These are phyloP conservation scores for Moxostoma hubbsi DNA, from an alignment of 2,797 vertebrate genomes.

Conservation along the genomic window DNA sequence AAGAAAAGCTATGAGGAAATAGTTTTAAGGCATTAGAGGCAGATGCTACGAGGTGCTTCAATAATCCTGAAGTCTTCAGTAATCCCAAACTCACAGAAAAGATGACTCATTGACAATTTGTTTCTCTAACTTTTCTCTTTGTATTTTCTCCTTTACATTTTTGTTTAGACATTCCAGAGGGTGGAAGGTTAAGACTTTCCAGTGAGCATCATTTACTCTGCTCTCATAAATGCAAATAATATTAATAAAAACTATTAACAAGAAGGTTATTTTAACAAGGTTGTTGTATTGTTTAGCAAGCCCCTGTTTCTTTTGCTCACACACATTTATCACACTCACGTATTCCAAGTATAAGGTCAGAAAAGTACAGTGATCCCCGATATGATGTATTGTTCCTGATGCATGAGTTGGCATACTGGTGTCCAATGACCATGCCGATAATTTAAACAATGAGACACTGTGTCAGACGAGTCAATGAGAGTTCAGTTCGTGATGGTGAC, in stretches of 20 bases:
- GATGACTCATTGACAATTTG: background rate
- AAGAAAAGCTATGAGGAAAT: too few relatives aligned
- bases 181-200: slow-evolving; percentile 65
- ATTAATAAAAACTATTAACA: background rate
- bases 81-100: too few relatives aligned
- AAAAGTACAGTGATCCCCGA: background rate
- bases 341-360: too few relatives aligned
- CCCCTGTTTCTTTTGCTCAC: too few relatives aligned
- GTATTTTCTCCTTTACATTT: background rate
- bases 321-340: background rate
- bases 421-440: background rate
- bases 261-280: background rate
- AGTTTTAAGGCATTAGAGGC: too few relatives aligned
- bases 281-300: background rate
- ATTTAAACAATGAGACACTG: background rate
- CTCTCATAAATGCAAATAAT: slow-evolving; percentile 50
- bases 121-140: background rate
- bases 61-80: too few relatives aligned
- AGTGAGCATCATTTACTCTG: slow-evolving; percentile 58
- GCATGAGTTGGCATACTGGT: background rate
- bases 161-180: background rate
- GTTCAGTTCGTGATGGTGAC: background rate
- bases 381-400: background rate
- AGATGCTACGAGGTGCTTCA: too few relatives aligned
- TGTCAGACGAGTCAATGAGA: background rate